Evolutionary conservation across 2,888 invertebrate genomes (phyloP).

Genomic region (Carcina quercana): DNA sequence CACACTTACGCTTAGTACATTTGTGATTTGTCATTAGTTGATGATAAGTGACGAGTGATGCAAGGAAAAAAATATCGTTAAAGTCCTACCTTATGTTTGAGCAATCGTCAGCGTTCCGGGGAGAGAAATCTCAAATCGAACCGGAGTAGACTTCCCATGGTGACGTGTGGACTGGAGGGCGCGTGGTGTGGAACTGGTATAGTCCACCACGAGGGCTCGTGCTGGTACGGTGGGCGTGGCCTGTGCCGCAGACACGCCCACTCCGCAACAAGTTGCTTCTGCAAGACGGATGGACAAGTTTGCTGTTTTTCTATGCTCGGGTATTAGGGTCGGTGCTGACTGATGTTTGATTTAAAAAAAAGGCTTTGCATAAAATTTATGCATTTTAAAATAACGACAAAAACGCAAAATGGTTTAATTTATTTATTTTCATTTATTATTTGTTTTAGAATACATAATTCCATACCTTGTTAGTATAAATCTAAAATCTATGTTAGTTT

Average conservation of each 20-base stretch:
- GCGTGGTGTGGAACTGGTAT: slow-evolving; percentile 17
- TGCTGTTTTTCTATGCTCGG: not conserved
- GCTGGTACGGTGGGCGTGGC: slow-evolving; percentile 17
- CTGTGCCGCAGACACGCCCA: slow-evolving; percentile 44
- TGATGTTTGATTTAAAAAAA: too few species aligned
- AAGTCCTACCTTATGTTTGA: slow-evolving; percentile 57
- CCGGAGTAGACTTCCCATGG: slow-evolving; percentile 58
- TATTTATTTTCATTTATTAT: too few species aligned
- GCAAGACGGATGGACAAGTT: slow-evolving; percentile 6
- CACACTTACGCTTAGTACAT: too few species aligned
- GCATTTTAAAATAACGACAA: too few species aligned
- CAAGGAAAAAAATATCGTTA: not conserved
- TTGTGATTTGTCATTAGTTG: too few species aligned
- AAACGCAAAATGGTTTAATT: too few species aligned
- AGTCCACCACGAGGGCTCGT: slow-evolving; percentile 13
- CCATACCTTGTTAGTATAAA: too few species aligned
- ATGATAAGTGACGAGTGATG: too few species aligned
- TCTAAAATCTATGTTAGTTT: too few species aligned
- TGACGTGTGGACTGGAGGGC: slow-evolving; percentile 10
- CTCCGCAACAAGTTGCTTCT: slow-evolving; percentile 57
- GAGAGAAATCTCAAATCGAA: slow-evolving; percentile 66
- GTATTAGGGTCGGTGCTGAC: not conserved
- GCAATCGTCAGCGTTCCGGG: slow-evolving; percentile 74
- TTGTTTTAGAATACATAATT: too few species aligned
- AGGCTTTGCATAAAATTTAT: too few species aligned